Percentiles rank a stretch among this genome's conserved stretches.
Conservation (phyloP, 2,797 vertebrate genomes). For the Pseudochirops cupreus region DNA sequence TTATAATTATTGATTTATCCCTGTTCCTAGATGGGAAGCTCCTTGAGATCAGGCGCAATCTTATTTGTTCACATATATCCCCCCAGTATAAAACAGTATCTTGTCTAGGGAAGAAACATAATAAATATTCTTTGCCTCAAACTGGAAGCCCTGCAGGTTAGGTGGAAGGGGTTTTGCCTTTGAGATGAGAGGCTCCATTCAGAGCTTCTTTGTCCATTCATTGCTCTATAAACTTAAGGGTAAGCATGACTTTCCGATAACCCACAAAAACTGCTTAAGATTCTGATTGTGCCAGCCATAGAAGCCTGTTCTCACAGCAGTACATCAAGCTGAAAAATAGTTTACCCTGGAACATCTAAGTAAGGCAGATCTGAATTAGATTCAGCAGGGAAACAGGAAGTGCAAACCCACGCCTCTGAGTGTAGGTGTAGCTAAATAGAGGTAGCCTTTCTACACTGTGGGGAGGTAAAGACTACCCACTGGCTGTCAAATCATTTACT, state of each 20-base stretch:
- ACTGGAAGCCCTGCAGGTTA: not conserved
- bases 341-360: not conserved
- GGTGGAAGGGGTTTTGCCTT: not conserved
- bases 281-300: not conserved
- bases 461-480: not conserved
- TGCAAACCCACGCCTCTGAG: not conserved
- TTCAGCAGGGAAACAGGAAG: not conserved
- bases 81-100: not conserved
- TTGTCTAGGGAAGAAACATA: not conserved
- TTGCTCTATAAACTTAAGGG: not conserved
- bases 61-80: not conserved
- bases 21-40: not conserved
- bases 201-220: not conserved
- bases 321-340: not conserved
- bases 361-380: not conserved
- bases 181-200: not conserved
- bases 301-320: not conserved
- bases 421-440: not conserved
- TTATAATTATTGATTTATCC: not conserved
- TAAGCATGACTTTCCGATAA: not conserved
- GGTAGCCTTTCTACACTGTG: not conserved
- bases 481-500: not conserved
- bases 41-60: not conserved
- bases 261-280: not conserved
- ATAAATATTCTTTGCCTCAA: not conserved